Conservation (phyloP, 1,140 invertebrate genomes). For the Drosophila bocqueti region DNA sequence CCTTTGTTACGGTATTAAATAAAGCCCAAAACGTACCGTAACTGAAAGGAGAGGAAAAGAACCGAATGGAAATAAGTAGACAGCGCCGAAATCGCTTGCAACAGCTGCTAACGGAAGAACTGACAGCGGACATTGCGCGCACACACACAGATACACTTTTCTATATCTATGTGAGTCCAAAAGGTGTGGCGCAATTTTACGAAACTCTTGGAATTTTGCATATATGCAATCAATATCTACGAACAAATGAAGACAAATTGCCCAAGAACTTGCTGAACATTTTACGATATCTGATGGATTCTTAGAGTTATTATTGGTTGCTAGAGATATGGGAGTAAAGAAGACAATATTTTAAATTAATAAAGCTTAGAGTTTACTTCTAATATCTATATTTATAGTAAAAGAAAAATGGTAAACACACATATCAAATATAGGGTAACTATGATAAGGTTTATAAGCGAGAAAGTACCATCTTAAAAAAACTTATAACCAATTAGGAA, state of each 20-base stretch:
- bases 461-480: background rate
- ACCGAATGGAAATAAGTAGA: slow-evolving; percentile 35
- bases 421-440: too few relatives aligned
- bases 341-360: background rate
- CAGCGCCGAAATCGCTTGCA: slow-evolving; percentile 45
- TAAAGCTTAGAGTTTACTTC: background rate
- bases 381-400: background rate
- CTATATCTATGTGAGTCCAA: slow-evolving; percentile 31
- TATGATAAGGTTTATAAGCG: background rate
- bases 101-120: slow-evolving; percentile 63
- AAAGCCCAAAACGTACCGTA: slow-evolving; percentile 28
- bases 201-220: slow-evolving; percentile 45
- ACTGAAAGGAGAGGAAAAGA: slow-evolving; percentile 34
- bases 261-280: slow-evolving; percentile 28
- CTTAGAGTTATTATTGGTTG: background rate
- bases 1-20: background rate
- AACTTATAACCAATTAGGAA: background rate
- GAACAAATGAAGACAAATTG: slow-evolving; percentile 51
- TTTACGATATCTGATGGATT: slow-evolving; percentile 19
- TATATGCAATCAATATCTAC: slow-evolving; percentile 44
- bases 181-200: slow-evolving; percentile 41
- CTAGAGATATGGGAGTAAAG: background rate
- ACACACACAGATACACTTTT: background rate
- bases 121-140: slow-evolving; percentile 32
- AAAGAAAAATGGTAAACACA: background rate